phyloP scores from a whole-genome alignment of 1,140 invertebrate genomes.

The silkworm (Bombyx mori) region ASM3026992v2 NC_085111.1:9893001-9893500 shows the following conservation, averaged over 20 bases:
- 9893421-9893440: no score
- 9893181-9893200: constrained; percentile 66
- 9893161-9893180: constrained; percentile 70
- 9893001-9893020: constrained; percentile 36
- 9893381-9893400: constrained; percentile 24
- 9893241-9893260: constrained; percentile 61
- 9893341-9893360: constrained; percentile 45
- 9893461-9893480: no score
- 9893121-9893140: constrained; percentile 56
- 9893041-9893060: constrained; percentile 22
- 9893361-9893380: constrained; percentile 42
- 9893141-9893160: constrained; percentile 68
- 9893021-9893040: constrained; percentile 31
- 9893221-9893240: constrained; percentile 57
- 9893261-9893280: constrained; percentile 70
- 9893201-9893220: constrained; percentile 52
- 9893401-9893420: no score
- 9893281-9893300: constrained; percentile 71
- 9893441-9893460: no score
- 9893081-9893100: constrained; percentile 54
- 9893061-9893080: constrained; percentile 39
- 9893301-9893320: constrained; percentile 61
- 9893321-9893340: constrained; percentile 68
- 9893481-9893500: no score
- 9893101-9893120: constrained; percentile 68